phyloP scores from a whole-genome alignment of 1,140 invertebrate genomes.

The Drosophila mauritiana region DNA sequence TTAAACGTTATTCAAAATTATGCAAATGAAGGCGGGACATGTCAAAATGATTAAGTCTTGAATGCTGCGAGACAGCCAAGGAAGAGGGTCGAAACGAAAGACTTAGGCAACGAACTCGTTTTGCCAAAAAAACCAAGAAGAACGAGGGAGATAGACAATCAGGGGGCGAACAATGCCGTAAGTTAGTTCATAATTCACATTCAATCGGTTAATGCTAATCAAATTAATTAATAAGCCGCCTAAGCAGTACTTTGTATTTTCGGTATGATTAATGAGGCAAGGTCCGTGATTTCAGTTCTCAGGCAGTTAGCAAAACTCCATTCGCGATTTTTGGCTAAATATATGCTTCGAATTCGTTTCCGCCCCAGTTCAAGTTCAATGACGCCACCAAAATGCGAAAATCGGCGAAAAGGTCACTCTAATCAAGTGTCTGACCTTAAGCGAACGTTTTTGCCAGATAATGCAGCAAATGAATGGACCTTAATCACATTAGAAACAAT shows the following conservation, averaged over 20 bases:
- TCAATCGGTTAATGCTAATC: constrained; percentile 70
- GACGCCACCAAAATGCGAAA: constrained; percentile 24
- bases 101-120: constrained; percentile 75
- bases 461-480: constrained; percentile 73
- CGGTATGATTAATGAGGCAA: constrained; percentile 61
- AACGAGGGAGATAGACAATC: neutral
- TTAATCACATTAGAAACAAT: constrained; percentile 77
- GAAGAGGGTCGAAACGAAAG: constrained; percentile 50
- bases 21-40: constrained; percentile 59
- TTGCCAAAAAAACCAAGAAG: constrained; percentile 18
- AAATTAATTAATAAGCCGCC: constrained; percentile 74
- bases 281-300: constrained; percentile 12
- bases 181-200: constrained; percentile 78
- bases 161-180: constrained; percentile 30
- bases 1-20: constrained; percentile 67
- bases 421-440: constrained; percentile 78
- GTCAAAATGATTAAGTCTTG: constrained; percentile 49
- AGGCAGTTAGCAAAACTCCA: constrained; percentile 34
- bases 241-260: constrained; percentile 23
- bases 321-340: constrained; percentile 19
- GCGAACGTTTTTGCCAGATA: constrained; percentile 56
- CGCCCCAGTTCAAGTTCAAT: constrained; percentile 52
- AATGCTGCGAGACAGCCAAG: constrained; percentile 2
- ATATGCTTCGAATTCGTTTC: constrained; percentile 56
- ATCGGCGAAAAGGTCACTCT: constrained; percentile 36